Conservation (phyloP, 2,113 vertebrate genomes). For the Onychostoma macrolepis region DNA sequence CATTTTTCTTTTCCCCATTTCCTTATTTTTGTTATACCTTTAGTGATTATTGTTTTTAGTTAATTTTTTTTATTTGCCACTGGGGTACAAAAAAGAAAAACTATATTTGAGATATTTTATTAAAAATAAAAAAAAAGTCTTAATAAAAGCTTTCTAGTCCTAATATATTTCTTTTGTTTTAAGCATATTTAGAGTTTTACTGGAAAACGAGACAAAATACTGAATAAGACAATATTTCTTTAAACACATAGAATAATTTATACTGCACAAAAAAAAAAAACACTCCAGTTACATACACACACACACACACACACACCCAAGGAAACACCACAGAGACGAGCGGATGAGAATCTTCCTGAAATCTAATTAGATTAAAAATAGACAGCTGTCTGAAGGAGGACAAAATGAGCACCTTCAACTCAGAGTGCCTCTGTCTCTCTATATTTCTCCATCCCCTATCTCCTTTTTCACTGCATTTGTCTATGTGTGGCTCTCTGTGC, state of each 20-base stretch:
- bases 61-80: background rate
- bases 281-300: background rate
- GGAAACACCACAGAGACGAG: conserved; percentile 62
- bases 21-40: background rate
- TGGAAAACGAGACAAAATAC: background rate
- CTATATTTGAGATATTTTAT: background rate
- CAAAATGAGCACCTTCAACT: conserved; percentile 57
- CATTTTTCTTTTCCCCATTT: background rate
- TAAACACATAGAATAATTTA: background rate
- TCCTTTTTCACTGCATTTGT: background rate
- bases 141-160: background rate
- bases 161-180: background rate
- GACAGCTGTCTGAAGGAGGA: conserved; percentile 60
- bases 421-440: background rate
- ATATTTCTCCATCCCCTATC: background rate
- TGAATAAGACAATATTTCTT: background rate
- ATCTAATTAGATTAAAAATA: conserved; percentile 73
- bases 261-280: background rate
- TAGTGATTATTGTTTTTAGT: background rate
- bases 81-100: background rate
- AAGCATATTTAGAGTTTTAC: background rate
- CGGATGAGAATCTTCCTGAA: conserved; percentile 65
- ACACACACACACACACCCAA: conserved; percentile 39
- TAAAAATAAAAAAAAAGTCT: background rate
- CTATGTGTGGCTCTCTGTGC: background rate